Evolutionary conservation across 1,140 invertebrate genomes (phyloP).

Genomic region (Drosophila nigromelanica): DNA sequence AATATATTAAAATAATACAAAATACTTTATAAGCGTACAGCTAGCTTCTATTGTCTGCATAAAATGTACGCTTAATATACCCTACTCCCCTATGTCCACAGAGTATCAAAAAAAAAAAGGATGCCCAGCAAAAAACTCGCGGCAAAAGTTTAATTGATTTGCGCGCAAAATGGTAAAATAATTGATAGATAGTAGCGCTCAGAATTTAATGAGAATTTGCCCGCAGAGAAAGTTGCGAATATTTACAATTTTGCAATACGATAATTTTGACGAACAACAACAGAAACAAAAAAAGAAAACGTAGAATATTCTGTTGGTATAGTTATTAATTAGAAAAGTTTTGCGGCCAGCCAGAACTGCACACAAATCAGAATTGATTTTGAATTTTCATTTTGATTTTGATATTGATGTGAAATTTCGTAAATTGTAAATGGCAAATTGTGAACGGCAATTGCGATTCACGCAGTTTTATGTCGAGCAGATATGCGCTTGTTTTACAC

Average conservation of each 20-base stretch:
- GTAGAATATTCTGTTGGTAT: constrained; percentile 14
- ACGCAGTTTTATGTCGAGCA: not conserved
- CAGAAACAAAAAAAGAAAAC: too few species aligned
- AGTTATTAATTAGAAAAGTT: constrained; percentile 74
- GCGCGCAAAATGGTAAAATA: constrained; percentile 69
- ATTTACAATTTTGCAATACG: constrained; percentile 38
- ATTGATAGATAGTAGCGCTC: constrained; percentile 63
- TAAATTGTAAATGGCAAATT: constrained; percentile 19
- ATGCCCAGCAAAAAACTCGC: constrained; percentile 19
- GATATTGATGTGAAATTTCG: constrained; percentile 18
- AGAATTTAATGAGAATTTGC: constrained; percentile 61
- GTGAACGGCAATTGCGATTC: constrained; percentile 53
- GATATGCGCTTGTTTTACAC: not conserved
- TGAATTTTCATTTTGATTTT: constrained; percentile 30
- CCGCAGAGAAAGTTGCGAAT: constrained; percentile 51
- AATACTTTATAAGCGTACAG: too few species aligned
- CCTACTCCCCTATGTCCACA: not conserved
- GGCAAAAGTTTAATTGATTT: constrained; percentile 78
- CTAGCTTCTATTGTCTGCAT: not conserved
- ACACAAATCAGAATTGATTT: constrained; percentile 33
- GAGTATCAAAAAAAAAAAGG: constrained; percentile 2
- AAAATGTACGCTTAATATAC: not conserved
- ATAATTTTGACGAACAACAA: constrained; percentile 3
- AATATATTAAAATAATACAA: too few species aligned
- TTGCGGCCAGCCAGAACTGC: constrained; percentile 7